A percentile compares a stretch with the other conserved stretches of the same genome.
phyloP scores from a whole-genome alignment of 2,888 invertebrate genomes.

The Aspidapion aeneum region DNA sequence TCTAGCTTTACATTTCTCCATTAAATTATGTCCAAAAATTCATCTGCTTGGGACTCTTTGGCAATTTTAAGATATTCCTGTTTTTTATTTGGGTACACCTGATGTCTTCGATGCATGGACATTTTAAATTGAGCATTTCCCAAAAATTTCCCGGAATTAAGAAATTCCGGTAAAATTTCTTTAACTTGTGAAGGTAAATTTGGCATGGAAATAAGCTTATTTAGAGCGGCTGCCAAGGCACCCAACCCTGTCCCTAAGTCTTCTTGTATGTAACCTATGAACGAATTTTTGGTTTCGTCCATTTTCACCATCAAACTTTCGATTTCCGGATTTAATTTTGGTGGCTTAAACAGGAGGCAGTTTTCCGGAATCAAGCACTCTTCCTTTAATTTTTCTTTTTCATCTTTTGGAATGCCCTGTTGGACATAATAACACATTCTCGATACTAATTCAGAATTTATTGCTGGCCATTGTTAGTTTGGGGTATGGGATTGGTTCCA shows the following conservation, averaged over 20 bases:
- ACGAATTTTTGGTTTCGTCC: neutral
- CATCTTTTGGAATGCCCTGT: neutral
- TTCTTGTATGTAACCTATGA: neutral
- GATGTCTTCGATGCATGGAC: neutral
- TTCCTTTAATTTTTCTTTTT: neutral
- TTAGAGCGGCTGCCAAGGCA: no score
- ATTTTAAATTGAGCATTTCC: neutral
- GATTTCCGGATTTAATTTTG: neutral
- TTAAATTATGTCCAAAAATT: neutral
- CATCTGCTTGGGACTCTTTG: neutral
- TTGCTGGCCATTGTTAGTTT: no score
- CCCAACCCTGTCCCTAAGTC: neutral
- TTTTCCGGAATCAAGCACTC: neutral
- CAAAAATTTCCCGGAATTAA: neutral
- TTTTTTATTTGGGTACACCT: neutral
- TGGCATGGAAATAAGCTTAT: neutral
- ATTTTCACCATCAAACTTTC: neutral
- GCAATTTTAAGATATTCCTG: neutral
- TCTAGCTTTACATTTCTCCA: neutral
- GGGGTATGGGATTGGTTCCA: no score
- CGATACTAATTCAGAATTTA: no score
- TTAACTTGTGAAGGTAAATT: neutral
- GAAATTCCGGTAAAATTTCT: neutral
- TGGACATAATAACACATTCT: no score
- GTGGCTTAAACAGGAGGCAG: neutral